Evolutionary conservation across 2,113 vertebrate species (phyloP).

Genomic region (Benitochromis conjunctus): DNA sequence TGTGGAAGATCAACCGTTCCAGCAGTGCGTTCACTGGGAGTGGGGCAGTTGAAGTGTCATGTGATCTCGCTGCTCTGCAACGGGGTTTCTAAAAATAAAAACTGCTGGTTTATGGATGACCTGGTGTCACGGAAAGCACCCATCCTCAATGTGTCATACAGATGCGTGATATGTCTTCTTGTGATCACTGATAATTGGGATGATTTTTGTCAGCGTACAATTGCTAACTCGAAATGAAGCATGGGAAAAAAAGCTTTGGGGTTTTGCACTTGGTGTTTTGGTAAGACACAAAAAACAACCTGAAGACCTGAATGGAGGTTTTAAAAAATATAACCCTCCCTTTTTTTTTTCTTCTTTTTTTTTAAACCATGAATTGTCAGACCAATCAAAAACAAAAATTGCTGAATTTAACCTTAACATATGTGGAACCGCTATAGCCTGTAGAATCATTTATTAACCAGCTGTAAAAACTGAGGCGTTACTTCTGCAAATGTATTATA

Average conservation of each 20-base stretch:
- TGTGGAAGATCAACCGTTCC: neutral
- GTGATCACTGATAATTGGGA: neutral
- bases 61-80: constrained; percentile 29
- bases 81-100: constrained; percentile 60
- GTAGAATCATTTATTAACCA: neutral
- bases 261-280: neutral
- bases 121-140: neutral
- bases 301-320: neutral
- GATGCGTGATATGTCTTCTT: neutral
- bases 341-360: no score
- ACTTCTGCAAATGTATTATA: neutral
- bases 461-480: neutral
- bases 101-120: constrained; percentile 39
- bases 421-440: neutral
- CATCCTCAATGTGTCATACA: neutral
- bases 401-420: neutral
- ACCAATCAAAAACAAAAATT: no score
- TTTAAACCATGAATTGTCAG: neutral
- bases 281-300: neutral
- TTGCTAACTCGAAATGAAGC: neutral
- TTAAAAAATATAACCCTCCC: no score
- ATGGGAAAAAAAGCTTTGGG: neutral
- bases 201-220: neutral
- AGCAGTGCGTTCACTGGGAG: neutral
- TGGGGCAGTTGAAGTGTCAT: constrained; percentile 20